These are phyloP conservation scores for Echinarachnius parma DNA, from an alignment of 53 echinoderm and acorn worm genomes.

Conservation along the genomic window DNA sequence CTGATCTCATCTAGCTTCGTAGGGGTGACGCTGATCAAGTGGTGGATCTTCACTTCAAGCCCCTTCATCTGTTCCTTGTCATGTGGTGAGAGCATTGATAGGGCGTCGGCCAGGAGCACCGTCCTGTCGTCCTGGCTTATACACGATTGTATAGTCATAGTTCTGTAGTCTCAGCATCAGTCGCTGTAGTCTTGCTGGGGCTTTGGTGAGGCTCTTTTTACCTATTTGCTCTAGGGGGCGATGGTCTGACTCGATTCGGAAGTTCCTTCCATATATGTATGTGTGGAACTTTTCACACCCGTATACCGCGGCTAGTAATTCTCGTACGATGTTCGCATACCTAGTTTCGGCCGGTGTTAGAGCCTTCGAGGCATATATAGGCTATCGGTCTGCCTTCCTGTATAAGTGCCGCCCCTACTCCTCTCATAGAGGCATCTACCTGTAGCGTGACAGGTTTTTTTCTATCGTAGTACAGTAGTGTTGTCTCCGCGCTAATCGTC, in stretches of 20 bases:
- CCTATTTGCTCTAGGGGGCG: constrained; percentile 60
- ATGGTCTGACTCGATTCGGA: constrained; percentile 59
- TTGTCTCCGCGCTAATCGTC: constrained; percentile 15
- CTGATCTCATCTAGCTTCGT: constrained; percentile 8
- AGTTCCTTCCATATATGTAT: constrained; percentile 63
- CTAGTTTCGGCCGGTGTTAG: constrained; percentile 41
- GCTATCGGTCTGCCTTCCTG: constrained; percentile 52
- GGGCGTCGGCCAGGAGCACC: constrained; percentile 42
- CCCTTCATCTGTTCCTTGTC: constrained; percentile 3
- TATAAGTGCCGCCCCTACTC: constrained; percentile 43
- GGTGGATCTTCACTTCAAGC: not conserved
- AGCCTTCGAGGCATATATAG: constrained; percentile 54
- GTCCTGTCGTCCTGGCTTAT: constrained; percentile 70
- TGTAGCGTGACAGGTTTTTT: constrained; percentile 36
- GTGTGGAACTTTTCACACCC: constrained; percentile 69
- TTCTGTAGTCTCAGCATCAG: constrained; percentile 50
- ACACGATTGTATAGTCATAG: constrained; percentile 49
- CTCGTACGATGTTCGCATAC: constrained; percentile 40
- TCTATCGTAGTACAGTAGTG: constrained; percentile 44
- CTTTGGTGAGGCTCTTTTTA: constrained; percentile 50
- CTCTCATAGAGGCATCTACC: constrained; percentile 46
- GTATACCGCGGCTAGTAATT: constrained; percentile 40
- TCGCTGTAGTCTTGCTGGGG: constrained; percentile 60
- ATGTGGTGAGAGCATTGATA: constrained; percentile 9
- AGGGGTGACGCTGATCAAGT: no score